A percentile compares a stretch with the other conserved stretches of the same genome.
Evolutionary conservation across 2,888 invertebrate genomes (phyloP).

Genomic region (Phania funesta): DNA sequence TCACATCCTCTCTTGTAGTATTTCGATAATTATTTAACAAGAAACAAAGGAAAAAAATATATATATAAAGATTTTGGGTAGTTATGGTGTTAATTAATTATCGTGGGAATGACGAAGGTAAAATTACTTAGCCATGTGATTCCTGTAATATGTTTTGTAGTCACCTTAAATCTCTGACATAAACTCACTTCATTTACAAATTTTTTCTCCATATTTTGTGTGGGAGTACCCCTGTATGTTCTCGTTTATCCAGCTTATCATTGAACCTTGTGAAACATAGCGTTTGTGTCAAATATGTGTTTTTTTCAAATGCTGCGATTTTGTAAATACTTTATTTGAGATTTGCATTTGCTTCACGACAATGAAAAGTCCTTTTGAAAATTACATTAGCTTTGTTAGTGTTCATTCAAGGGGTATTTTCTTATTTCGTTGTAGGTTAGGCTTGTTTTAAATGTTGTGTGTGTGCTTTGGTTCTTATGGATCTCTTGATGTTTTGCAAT

Average conservation of each 20-base stretch:
- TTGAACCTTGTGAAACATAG: conserved; percentile 54
- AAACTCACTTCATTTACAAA: too few relatives aligned
- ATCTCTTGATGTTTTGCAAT: too few relatives aligned
- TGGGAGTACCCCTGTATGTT: too few relatives aligned
- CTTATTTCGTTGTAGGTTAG: too few relatives aligned
- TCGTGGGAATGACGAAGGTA: conserved; percentile 63
- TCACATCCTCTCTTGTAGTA: too few relatives aligned
- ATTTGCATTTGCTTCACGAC: neutral
- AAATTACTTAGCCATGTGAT: conserved; percentile 33
- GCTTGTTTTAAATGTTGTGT: too few relatives aligned
- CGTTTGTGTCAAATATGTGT: conserved; percentile 48
- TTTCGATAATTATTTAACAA: too few relatives aligned
- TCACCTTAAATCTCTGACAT: neutral
- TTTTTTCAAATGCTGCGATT: conserved; percentile 40
- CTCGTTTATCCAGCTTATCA: too few relatives aligned
- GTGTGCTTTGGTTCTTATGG: too few relatives aligned
- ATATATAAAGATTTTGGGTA: conserved; percentile 20
- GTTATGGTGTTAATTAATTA: conserved; percentile 57
- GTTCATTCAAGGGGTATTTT: too few relatives aligned
- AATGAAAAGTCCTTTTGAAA: neutral
- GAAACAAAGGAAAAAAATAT: neutral
- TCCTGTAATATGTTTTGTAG: conserved; percentile 7
- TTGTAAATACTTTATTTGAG: neutral
- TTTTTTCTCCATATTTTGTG: too few relatives aligned
- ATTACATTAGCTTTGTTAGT: too few relatives aligned